Conservation (phyloP, 2,888 invertebrate species). For the Apamea epomidion region DNA sequence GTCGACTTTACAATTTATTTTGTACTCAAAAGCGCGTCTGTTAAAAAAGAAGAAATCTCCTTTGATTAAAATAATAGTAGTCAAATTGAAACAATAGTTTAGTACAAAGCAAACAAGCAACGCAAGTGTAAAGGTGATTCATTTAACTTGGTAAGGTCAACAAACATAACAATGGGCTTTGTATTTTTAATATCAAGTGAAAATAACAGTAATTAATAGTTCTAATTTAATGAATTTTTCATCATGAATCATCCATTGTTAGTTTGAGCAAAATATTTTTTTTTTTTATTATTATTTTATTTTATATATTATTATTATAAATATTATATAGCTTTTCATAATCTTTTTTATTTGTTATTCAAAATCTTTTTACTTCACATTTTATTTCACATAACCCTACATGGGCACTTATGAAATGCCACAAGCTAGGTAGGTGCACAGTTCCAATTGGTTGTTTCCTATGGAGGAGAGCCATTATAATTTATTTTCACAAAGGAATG, state of each 20-base stretch:
- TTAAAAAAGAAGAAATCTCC: not conserved
- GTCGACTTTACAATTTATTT: not conserved
- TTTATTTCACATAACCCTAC: no score
- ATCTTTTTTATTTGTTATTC: not conserved
- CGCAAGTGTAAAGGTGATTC: not conserved
- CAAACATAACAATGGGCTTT: not conserved
- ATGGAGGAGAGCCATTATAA: not conserved
- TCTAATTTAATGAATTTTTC: conserved; percentile 1
- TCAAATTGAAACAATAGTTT: conserved; percentile 23
- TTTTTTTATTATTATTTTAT: no score
- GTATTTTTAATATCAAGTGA: not conserved
- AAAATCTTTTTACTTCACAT: no score
- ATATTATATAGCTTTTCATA: not conserved
- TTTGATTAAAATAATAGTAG: conserved; percentile 3
- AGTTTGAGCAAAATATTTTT: not conserved
- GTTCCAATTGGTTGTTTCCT: no score
- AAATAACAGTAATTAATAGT: conserved; percentile 3
- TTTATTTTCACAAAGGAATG: not conserved
- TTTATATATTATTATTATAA: no score
- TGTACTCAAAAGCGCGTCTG: not conserved
- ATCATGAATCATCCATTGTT: not conserved
- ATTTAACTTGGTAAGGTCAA: conserved; percentile 15
- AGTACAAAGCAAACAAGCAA: not conserved
- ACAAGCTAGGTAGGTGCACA: no score
- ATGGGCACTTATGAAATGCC: no score